These are phyloP conservation scores for Loxodonta africana DNA, from an alignment of 2,113 vertebrate genomes.

Conservation along the genomic window DNA sequence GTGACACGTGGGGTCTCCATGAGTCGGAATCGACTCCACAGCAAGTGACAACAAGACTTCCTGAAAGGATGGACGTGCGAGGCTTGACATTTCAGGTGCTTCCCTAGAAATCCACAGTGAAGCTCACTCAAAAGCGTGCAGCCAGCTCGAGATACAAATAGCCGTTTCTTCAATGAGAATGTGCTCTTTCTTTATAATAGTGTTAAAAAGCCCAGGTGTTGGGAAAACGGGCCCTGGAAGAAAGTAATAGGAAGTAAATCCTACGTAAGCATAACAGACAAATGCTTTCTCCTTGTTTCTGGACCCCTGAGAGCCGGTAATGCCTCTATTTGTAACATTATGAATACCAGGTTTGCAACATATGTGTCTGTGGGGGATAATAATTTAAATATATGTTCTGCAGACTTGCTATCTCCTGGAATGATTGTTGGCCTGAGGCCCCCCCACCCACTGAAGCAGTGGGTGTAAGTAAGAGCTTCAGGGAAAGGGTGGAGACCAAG, in stretches of 20 bases:
- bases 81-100: not conserved
- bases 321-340: not conserved
- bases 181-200: not conserved
- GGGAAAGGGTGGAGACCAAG: not conserved
- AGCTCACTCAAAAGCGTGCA: not conserved
- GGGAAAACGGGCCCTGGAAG: not conserved
- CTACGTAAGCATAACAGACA: not conserved
- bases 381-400: slow-evolving; percentile 12
- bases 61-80: not conserved
- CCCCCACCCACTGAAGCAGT: not conserved
- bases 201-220: not conserved
- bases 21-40: no score
- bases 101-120: not conserved
- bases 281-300: not conserved
- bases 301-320: not conserved
- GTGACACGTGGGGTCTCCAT: no score
- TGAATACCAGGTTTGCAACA: not conserved
- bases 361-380: not conserved
- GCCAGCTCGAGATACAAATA: not conserved
- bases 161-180: not conserved
- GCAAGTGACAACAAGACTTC: no score
- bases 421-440: not conserved
- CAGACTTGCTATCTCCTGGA: slow-evolving; percentile 11
- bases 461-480: not conserved
- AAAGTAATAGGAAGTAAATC: not conserved